These are phyloP conservation scores for Microcebus lehilahytsara DNA, from an alignment of 2,113 vertebrate species.

Conservation along the genomic window DNA sequence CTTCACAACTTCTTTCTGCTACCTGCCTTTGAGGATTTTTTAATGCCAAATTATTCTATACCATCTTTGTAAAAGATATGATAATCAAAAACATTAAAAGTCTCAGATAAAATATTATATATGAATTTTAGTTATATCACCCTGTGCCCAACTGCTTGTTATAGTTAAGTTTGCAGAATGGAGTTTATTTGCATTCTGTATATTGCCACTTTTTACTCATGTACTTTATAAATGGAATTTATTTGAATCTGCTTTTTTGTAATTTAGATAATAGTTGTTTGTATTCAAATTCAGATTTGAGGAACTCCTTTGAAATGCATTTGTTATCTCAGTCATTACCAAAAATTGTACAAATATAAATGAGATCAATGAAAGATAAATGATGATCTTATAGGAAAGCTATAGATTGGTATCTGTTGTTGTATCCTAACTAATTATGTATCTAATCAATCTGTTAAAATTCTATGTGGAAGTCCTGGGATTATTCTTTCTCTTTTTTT, in stretches of 20 bases:
- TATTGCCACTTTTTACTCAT: neutral
- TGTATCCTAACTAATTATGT: neutral
- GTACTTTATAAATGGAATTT: constrained; percentile 45
- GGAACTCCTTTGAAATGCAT: constrained; percentile 37
- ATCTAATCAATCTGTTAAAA: neutral
- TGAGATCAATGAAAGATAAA: constrained; percentile 20
- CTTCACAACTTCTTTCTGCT: neutral
- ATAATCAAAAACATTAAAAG: neutral
- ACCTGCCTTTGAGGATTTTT: neutral
- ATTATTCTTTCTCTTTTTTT: neutral
- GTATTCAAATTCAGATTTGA: constrained; percentile 42
- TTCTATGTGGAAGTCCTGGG: constrained; percentile 18
- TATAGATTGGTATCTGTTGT: neutral
- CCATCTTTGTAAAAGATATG: neutral
- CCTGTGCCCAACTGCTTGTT: neutral
- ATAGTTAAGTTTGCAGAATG: constrained; percentile 11
- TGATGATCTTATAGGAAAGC: neutral
- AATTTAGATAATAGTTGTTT: constrained; percentile 49
- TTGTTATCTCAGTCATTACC: constrained; percentile 24
- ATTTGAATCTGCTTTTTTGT: constrained; percentile 52
- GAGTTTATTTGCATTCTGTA: neutral
- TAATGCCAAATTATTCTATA: neutral
- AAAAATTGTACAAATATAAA: neutral
- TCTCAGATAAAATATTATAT: neutral
- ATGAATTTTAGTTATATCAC: neutral